Base-by-base conservation (phyloP, 2,888 invertebrate species). In the Eilema caniola region DNA sequence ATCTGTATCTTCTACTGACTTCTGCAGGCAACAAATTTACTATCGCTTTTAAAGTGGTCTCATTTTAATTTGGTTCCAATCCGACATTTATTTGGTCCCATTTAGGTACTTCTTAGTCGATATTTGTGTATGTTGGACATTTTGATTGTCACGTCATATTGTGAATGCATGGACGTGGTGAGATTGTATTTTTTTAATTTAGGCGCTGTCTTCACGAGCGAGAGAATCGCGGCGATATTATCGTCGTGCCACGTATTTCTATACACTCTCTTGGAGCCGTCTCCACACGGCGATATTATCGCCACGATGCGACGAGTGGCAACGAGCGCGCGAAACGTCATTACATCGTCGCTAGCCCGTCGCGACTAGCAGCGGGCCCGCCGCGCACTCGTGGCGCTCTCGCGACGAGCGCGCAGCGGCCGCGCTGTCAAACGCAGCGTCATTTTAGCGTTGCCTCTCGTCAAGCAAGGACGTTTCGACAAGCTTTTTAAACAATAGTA, bases 401-500 rank as follows among this genome's bases (percentile, higher is more conserved):
- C 57, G 57, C 57, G 24, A 23, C 57, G 24, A 24, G 57, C 57
- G 57, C 57, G 74, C 74, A 77, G 70, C 57, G 73, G 63, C 74
- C 72, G 73, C 72, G 24, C 57, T 57, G 57, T 57, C 23, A 57
- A 57, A 24, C 57, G 74, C 70, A 71, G 69, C 70, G 70, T 70
- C 69, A 66, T 73, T 69, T 65, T 69, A 70, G 65, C 67, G 41
- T 72, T 62, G 66, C 66, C 69, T 69, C 71, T 64, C 71, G 69
- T 67, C 41, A 71, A 37, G 37, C 37, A 37, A 37, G 37, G 37
- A 37, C 37, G 37, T 37, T 37, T 37, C 66, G 24, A 67, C 41
- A 71, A 74, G 69, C 31, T 74, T 74, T 74, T 71, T 71, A 74
- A 64, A 64, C 64, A 64, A 64, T 64, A 72, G 72, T 73, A 76